A percentile compares a stretch with the other conserved stretches of the same genome.
These are phyloP conservation scores for Pterocles burchelli DNA, from an alignment of 2,113 vertebrate species.

Conservation along the genomic window DNA sequence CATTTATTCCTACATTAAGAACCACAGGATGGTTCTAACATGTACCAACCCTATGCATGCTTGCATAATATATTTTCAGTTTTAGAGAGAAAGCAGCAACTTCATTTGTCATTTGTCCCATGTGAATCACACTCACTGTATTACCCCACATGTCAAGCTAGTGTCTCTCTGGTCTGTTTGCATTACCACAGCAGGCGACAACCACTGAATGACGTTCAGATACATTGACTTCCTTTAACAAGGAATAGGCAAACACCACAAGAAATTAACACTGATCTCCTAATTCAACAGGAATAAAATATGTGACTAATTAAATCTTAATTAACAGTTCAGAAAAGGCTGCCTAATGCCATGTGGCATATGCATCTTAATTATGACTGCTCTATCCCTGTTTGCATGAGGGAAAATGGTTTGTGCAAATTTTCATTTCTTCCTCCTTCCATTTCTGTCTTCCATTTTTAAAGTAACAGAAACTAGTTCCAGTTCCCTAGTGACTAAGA, in stretches of 20 bases:
- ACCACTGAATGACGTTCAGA: slow-evolving; percentile 33
- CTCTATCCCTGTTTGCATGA: not conserved
- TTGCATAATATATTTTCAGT: not conserved
- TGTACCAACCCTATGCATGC: not conserved
- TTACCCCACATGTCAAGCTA: slow-evolving; percentile 23
- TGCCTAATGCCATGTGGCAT: slow-evolving; percentile 48
- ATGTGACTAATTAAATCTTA: slow-evolving; percentile 72
- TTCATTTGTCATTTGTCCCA: not conserved
- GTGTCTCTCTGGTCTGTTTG: slow-evolving; percentile 9
- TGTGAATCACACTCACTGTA: not conserved
- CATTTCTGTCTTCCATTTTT: not conserved
- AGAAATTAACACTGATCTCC: slow-evolving; percentile 64
- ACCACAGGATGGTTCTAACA: not conserved
- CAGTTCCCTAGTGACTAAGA: not conserved
- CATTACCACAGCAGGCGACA: not conserved
- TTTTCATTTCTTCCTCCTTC: not conserved
- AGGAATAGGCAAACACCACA: slow-evolving; percentile 30
- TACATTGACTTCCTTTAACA: slow-evolving; percentile 40
- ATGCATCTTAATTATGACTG: slow-evolving; percentile 54
- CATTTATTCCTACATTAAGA: not conserved
- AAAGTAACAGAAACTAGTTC: not conserved
- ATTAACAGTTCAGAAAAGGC: slow-evolving; percentile 73
- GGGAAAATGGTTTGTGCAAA: not conserved
- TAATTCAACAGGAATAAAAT: slow-evolving; percentile 70
- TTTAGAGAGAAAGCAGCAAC: not conserved